Evolutionary conservation across 2,888 invertebrate species (phyloP).

Genomic region (Pelosia muscerda): DNA sequence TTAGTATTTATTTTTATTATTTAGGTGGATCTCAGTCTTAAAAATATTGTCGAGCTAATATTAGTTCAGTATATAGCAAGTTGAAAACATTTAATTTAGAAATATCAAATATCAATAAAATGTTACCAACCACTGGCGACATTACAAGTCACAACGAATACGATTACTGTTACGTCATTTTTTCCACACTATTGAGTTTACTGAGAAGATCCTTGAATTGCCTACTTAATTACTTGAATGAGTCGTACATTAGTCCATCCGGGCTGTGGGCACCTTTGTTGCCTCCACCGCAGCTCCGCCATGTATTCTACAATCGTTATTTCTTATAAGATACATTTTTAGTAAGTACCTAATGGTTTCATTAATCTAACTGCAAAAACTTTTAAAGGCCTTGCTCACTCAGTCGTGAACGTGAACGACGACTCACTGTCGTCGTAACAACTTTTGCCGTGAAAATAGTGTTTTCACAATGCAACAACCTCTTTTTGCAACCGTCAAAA

Average conservation of each 20-base stretch:
- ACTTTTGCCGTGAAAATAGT: conserved; percentile 53
- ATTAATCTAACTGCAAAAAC: conserved; percentile 46
- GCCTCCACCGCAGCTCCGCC: conserved; percentile 34
- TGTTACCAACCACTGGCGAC: conserved; percentile 39
- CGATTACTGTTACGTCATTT: conserved; percentile 27
- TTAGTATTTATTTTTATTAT: too few species aligned
- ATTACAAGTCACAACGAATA: conserved; percentile 9
- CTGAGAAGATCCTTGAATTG: conserved; percentile 49
- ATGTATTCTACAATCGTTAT: conserved; percentile 42
- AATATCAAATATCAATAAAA: conserved; percentile 14
- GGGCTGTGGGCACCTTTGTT: conserved; percentile 42
- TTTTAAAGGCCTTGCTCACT: conserved; percentile 51
- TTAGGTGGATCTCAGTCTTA: too few species aligned
- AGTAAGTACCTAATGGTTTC: conserved; percentile 54
- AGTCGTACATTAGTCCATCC: conserved; percentile 43
- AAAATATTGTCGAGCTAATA: too few species aligned
- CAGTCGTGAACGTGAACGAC: conserved; percentile 51
- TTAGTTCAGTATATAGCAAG: too few species aligned
- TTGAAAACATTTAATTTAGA: too few species aligned
- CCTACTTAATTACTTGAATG: conserved; percentile 40
- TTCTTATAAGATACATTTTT: conserved; percentile 42
- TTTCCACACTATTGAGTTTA: conserved; percentile 29
- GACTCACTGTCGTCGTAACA: conserved; percentile 44
- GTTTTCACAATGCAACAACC: conserved; percentile 52
- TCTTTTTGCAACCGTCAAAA: conserved; percentile 47